Conservation (phyloP, 2,797 vertebrate species). For the Cyclopterus lumpus region DNA sequence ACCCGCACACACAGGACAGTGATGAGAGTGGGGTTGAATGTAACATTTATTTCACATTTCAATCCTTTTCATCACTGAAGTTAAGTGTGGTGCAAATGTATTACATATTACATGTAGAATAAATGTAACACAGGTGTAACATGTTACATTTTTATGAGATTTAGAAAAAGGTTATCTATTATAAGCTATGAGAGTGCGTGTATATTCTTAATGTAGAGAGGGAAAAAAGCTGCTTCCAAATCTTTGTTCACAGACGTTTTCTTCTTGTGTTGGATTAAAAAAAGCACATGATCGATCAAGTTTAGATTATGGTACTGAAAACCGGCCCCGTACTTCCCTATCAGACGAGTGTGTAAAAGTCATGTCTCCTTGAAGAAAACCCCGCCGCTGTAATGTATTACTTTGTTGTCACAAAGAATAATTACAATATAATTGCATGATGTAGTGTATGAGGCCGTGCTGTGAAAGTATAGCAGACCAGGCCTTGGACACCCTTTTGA, state of each 20-base stretch:
- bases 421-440: slow-evolving; percentile 56
- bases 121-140: neutral
- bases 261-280: neutral
- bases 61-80: neutral
- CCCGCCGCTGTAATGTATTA: slow-evolving; percentile 3
- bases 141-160: neutral
- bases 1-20: slow-evolving; percentile 1
- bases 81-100: neutral
- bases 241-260: neutral
- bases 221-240: neutral
- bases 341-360: slow-evolving; percentile 16
- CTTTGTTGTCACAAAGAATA: slow-evolving; percentile 60
- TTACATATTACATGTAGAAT: neutral
- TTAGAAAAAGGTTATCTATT: neutral
- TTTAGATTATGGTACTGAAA: slow-evolving; percentile 18
- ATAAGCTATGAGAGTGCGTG: neutral
- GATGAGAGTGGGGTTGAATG: neutral
- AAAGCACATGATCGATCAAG: neutral
- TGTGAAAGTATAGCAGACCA: slow-evolving; percentile 45
- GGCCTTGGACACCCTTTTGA: slow-evolving; percentile 33
- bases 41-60: neutral
- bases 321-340: slow-evolving; percentile 4
- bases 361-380: slow-evolving; percentile 31
- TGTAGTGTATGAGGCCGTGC: slow-evolving; percentile 49
- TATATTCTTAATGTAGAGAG: neutral